Conservation (phyloP, 2,797 vertebrate genomes). For the Pipistrellus nathusii region DNA sequence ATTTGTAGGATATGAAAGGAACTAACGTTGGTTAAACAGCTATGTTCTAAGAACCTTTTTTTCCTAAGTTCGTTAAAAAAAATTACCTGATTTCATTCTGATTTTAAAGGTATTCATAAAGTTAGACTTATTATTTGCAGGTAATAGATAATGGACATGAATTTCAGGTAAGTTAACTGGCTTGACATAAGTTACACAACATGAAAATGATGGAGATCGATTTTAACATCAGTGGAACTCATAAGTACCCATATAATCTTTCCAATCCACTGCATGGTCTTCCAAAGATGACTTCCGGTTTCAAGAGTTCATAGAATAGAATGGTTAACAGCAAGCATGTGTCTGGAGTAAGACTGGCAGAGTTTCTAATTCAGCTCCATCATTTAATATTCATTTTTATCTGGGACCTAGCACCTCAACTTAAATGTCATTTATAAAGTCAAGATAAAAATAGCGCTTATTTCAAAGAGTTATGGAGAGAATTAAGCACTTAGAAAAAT, state of each 20-base stretch:
- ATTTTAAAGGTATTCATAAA: neutral
- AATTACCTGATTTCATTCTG: slow-evolving; percentile 1
- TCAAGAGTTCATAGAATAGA: neutral
- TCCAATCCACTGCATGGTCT: neutral
- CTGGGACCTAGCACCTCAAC: neutral
- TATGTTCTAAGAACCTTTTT: neutral
- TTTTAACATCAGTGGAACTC: neutral
- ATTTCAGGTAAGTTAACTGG: neutral
- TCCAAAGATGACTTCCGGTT: neutral
- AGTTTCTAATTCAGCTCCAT: neutral
- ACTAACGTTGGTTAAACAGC: neutral
- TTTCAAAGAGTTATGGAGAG: neutral
- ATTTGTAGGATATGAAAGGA: neutral
- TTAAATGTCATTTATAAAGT: neutral
- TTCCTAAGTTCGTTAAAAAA: neutral
- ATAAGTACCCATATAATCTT: neutral
- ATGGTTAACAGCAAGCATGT: neutral
- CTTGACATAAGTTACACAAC: neutral
- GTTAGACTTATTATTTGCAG: neutral
- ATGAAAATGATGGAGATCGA: neutral
- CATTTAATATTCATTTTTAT: neutral
- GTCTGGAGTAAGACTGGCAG: neutral
- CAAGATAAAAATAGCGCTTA: neutral
- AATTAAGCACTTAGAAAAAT: neutral
- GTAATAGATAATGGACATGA: neutral